Conservation (phyloP, 64 coral and sea anemone species). For the Dendrophyllia cribrosa region DNA sequence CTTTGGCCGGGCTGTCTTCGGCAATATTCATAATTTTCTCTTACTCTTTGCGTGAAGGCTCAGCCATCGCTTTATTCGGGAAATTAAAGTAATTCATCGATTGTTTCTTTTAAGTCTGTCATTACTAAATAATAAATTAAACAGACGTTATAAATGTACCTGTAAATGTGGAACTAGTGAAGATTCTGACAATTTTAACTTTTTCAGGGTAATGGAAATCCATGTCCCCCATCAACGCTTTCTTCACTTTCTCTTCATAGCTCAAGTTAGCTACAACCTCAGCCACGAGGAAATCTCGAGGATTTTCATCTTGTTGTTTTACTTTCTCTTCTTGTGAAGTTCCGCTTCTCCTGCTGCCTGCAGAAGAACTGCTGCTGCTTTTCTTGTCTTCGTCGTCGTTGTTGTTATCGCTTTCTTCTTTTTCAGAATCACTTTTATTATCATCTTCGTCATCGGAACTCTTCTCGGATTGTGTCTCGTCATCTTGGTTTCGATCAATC, state of each 20-base stretch:
- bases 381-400: background rate
- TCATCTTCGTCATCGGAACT: constrained; percentile 14
- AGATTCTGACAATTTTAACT: constrained; percentile 94
- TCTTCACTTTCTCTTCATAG: constrained; percentile 53
- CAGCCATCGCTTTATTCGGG: too few relatives aligned
- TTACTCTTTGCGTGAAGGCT: too few relatives aligned
- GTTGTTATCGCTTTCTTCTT: constrained; percentile 18
- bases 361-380: background rate
- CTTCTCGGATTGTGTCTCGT: background rate
- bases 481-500: constrained; percentile 4
- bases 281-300: background rate
- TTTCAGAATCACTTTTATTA: constrained; percentile 22
- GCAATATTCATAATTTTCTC: too few relatives aligned
- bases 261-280: background rate
- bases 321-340: background rate
- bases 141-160: constrained; percentile 29
- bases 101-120: too few relatives aligned
- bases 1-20: too few relatives aligned
- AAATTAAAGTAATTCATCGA: too few relatives aligned
- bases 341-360: constrained; percentile 1
- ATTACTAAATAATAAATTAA: background rate
- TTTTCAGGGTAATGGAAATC: constrained; percentile 84
- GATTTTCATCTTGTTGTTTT: background rate
- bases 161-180: constrained; percentile 96
- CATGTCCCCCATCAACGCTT: constrained; percentile 66